These are phyloP conservation scores for Brachionichthys hirsutus DNA, from an alignment of 2,113 vertebrate species.

Conservation along the genomic window DNA sequence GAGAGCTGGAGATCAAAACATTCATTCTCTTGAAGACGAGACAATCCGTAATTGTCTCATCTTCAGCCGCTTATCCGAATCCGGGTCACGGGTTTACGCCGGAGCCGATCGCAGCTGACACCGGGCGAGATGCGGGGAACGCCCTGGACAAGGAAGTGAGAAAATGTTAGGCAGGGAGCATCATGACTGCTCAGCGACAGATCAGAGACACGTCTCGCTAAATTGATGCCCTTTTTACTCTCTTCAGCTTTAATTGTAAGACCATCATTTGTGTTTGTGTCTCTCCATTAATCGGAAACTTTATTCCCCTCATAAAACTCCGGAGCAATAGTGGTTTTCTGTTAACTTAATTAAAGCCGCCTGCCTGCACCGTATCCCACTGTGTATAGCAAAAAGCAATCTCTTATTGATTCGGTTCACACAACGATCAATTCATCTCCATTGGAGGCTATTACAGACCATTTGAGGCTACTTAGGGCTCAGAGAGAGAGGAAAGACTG, in stretches of 20 bases:
- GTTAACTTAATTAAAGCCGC: constrained; percentile 74
- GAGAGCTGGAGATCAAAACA: constrained; percentile 15
- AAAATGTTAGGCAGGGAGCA: constrained; percentile 26
- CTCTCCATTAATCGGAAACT: constrained; percentile 50
- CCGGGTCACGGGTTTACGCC: too few relatives aligned
- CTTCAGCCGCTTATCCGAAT: too few relatives aligned
- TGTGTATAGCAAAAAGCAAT: constrained; percentile 71
- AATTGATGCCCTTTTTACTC: constrained; percentile 11
- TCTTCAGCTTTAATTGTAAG: constrained; percentile 7
- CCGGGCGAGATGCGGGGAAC: too few relatives aligned
- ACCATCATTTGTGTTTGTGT: constrained; percentile 14
- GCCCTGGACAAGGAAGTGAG: too few relatives aligned
- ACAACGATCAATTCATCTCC: constrained; percentile 75
- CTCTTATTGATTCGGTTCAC: constrained; percentile 68
- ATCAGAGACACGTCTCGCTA: constrained; percentile 23
- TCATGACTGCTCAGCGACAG: constrained; percentile 20
- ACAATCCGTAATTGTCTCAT: too few relatives aligned
- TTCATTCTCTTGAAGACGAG: constrained; percentile 1
- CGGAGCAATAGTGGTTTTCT: constrained; percentile 58
- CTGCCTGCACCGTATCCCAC: constrained; percentile 56
- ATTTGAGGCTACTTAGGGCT: constrained; percentile 75
- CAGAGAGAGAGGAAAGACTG: constrained; percentile 43
- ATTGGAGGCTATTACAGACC: constrained; percentile 76
- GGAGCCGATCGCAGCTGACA: too few relatives aligned
- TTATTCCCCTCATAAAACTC: constrained; percentile 65